A percentile compares a stretch with the other conserved stretches of the same genome.
Evolutionary conservation across 2,888 invertebrate species (phyloP).

Genomic region (Lucinisca nassula): DNA sequence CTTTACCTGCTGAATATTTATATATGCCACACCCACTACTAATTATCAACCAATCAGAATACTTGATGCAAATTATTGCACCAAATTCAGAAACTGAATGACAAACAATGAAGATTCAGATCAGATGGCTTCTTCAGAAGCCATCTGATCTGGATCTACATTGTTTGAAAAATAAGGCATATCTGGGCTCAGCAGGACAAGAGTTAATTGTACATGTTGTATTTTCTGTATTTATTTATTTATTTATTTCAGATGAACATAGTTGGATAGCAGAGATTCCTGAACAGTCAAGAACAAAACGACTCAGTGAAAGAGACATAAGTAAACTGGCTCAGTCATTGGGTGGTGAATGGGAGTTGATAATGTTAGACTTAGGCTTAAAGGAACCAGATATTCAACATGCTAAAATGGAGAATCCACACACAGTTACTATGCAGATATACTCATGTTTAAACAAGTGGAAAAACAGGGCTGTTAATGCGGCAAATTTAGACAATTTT

Average conservation of each 20-base stretch:
- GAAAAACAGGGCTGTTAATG: conserved; percentile 12
- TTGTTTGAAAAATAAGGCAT: no score
- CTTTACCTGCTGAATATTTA: no score
- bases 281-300: not conserved
- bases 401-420: conserved; percentile 49
- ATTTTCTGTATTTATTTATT: not conserved
- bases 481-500: conserved; percentile 47
- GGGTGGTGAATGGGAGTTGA: conserved; percentile 57
- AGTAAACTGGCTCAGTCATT: conserved; percentile 60
- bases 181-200: no score
- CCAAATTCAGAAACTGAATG: no score
- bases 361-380: conserved; percentile 49
- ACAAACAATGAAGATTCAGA: no score
- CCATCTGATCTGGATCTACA: no score
- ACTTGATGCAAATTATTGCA: no score
- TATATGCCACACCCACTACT: no score
- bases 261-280: conserved; percentile 49
- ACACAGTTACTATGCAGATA: conserved; percentile 52
- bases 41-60: no score
- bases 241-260: not conserved
- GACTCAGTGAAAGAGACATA: conserved; percentile 55
- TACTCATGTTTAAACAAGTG: conserved; percentile 57
- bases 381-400: conserved; percentile 51
- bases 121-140: no score
- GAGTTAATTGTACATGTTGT: no score